Base-by-base conservation (phyloP, 1,140 invertebrate genomes). In the Drosophila busckii region DNA sequence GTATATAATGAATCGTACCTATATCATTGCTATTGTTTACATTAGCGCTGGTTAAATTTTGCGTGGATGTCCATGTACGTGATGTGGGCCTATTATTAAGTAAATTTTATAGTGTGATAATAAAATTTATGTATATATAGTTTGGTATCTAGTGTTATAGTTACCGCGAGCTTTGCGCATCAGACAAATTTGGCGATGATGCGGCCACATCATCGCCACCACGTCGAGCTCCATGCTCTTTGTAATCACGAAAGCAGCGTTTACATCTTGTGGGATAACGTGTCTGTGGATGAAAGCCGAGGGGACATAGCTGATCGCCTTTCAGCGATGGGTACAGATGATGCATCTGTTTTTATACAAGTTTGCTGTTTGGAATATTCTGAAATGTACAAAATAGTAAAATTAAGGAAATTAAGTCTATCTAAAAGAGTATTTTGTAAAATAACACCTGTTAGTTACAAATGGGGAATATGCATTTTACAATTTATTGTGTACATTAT, bases 241-340 rank as follows among this genome's bases (percentile, higher is more conserved):
- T 96, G 88, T 96, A 97, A 85, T 96, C 95, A 90, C 95, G 93
- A 89, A 97, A 97, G 88, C 96, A 97, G 63, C 95, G 89, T 89
- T 97, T 97, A 89, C 96, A 97, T 62, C 95, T 90, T 26, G 95
- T 97, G 8, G 96, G 96, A 94, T 95, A 96, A 64, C 95, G 91
- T 55, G 96, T 94, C 89, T 97, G 96, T 12, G 96, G 95, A 89
- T 96, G 94, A 86, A 97, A 97, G n/a, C 96, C 96, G 78, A 97
- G 89, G 15, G 95, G 95, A 86, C 95, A 97, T 44, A 96, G 88
- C 26, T 95, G 93, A 86, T 97, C 95, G 46, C 94, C 94, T 89
- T 94, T 95, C 64, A 92, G 91, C 65, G 92, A 89, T 29, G 93
- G 93, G 87, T 94, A 94, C 84, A 94, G 87, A 88, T 94, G 93